A percentile compares a stretch with the other conserved stretches of the same genome.
These are phyloP conservation scores for Apodemia hepburni DNA, from an alignment of 2,888 invertebrate species.

Conservation along the genomic window DNA sequence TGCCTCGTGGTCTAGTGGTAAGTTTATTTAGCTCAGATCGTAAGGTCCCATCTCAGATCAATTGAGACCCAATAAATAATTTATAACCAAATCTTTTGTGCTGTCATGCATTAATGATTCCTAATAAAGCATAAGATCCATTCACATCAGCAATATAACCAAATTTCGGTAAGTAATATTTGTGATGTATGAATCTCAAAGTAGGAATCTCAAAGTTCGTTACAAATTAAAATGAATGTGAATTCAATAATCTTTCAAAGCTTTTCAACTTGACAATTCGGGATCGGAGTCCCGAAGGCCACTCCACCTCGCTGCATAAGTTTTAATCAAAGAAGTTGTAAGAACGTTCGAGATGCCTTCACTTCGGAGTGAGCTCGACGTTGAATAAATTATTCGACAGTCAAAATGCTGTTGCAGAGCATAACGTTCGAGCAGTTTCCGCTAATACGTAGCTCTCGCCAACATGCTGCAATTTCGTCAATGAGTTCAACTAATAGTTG, in stretches of 20 bases:
- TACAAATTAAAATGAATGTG: neutral
- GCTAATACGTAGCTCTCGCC: neutral
- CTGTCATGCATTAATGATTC: too few relatives aligned
- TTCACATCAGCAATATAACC: too few relatives aligned
- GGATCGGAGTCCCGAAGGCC: conserved; percentile 6
- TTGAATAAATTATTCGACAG: conserved; percentile 8
- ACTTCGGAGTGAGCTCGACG: neutral
- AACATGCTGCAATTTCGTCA: too few relatives aligned
- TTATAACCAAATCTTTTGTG: too few relatives aligned
- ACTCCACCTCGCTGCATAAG: conserved; percentile 45
- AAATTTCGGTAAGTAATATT: neutral
- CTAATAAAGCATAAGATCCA: too few relatives aligned
- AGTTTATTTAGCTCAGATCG: too few relatives aligned
- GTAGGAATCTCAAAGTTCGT: neutral
- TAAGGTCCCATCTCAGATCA: too few relatives aligned
- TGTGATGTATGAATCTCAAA: neutral
- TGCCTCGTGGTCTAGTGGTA: too few relatives aligned
- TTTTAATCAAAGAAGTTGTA: conserved; percentile 65
- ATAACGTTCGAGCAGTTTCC: neutral
- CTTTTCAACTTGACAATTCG: conserved; percentile 11
- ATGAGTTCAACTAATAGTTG: too few relatives aligned
- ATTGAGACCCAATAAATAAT: too few relatives aligned
- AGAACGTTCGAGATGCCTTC: conserved; percentile 22
- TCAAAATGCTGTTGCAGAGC: neutral
- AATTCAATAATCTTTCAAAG: conserved; percentile 14